Evolutionary conservation across 2,113 vertebrate species (phyloP).

Genomic region (Prunella himalayana): DNA sequence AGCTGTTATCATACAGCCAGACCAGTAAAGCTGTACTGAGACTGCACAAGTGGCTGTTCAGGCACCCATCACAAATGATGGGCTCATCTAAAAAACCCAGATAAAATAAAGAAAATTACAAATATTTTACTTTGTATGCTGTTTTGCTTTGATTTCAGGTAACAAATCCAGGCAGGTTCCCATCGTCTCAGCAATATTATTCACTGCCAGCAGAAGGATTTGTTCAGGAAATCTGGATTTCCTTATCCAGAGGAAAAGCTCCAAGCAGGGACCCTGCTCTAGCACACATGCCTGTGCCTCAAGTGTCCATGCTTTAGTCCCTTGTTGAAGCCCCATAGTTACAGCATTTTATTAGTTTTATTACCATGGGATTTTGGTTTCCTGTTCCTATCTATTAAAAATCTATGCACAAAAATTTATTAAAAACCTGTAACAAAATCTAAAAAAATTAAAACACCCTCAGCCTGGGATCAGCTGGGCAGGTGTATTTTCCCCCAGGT

Average conservation of each 20-base stretch:
- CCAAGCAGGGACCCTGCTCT: background rate
- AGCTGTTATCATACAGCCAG: background rate
- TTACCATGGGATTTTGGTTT: background rate
- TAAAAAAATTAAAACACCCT: background rate
- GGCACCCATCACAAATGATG: background rate
- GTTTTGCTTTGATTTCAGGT: background rate
- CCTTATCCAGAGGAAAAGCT: background rate
- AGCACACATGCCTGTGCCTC: background rate
- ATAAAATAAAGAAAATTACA: background rate
- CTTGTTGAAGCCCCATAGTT: background rate
- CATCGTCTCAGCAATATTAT: background rate
- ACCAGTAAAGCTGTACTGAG: background rate
- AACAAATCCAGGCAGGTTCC: background rate
- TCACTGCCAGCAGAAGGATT: background rate
- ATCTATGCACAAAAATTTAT: background rate
- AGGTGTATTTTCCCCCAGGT: background rate
- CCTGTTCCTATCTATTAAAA: background rate
- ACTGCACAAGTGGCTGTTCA: background rate
- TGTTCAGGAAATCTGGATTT: background rate
- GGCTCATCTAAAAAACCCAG: background rate
- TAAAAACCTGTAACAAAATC: background rate
- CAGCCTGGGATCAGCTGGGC: background rate
- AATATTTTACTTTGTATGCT: background rate
- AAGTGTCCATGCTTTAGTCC: too few species aligned
- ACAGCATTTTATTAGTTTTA: background rate